Percentiles rank a stretch among this genome's conserved stretches.
Conservation (phyloP, 2,888 invertebrate genomes). For the Hyalella azteca region DNA sequence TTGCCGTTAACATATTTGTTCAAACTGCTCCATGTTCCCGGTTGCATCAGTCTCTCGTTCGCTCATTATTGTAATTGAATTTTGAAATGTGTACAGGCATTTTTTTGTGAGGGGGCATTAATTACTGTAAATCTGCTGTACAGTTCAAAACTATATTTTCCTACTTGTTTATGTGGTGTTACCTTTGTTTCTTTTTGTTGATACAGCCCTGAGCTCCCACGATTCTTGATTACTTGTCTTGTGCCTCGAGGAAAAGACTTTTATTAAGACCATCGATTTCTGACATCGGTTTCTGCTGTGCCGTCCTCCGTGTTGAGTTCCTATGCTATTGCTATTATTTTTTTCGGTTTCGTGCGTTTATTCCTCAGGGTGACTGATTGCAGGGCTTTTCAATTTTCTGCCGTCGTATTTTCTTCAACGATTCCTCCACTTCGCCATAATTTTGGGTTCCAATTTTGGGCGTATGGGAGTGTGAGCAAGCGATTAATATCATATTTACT, state of each 20-base stretch:
- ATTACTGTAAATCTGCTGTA: conserved; percentile 47
- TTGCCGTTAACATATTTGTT: conserved; percentile 3
- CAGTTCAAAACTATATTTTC: conserved; percentile 58
- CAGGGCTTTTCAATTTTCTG: too few species aligned
- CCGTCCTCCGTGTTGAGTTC: conserved; percentile 14
- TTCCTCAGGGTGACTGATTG: too few species aligned
- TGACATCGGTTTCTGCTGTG: conserved; percentile 15
- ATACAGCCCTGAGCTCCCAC: conserved; percentile 43
- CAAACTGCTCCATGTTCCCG: not conserved
- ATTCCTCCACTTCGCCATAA: too few species aligned
- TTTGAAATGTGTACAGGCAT: conserved; percentile 27
- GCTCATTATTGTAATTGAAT: conserved; percentile 22
- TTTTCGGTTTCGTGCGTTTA: too few species aligned
- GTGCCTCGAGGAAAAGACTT: not conserved
- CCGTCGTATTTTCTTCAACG: too few species aligned
- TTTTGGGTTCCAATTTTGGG: too few species aligned
- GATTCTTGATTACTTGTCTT: conserved; percentile 41
- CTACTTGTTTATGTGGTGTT: conserved; percentile 58
- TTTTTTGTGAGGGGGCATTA: conserved; percentile 31
- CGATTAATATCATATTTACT: too few species aligned
- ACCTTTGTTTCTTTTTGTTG: conserved; percentile 45
- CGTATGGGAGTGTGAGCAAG: too few species aligned
- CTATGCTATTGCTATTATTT: too few species aligned
- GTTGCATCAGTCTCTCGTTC: conserved; percentile 1
- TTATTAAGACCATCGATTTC: conserved; percentile 38